Evolutionary conservation across 2,113 vertebrate species (phyloP).

Genomic region (Noctilio leporinus): DNA sequence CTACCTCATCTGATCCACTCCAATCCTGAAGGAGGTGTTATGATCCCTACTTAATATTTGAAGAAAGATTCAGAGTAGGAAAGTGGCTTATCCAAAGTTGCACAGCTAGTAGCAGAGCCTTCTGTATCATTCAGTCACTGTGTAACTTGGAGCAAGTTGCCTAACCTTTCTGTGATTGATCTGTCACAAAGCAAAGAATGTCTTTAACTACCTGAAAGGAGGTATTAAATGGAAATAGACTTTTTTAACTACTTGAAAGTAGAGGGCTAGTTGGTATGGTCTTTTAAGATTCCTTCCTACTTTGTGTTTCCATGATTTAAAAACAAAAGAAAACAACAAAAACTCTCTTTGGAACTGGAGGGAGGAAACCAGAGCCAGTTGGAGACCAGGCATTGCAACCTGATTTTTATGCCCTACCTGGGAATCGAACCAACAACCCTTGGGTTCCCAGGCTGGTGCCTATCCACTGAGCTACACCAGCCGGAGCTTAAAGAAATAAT

Average conservation of each 20-base stretch:
- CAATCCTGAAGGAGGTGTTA: neutral
- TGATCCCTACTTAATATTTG: neutral
- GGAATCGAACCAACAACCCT: too few relatives aligned
- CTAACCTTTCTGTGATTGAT: neutral
- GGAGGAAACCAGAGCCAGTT: neutral
- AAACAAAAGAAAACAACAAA: slow-evolving; percentile 46
- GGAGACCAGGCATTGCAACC: too few relatives aligned
- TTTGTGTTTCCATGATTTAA: slow-evolving; percentile 31
- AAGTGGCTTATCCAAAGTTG: too few relatives aligned
- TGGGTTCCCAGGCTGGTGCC: too few relatives aligned
- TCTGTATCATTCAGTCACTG: neutral
- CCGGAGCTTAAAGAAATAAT: neutral
- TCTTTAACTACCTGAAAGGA: neutral
- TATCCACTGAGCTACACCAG: too few relatives aligned
- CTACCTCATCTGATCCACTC: neutral
- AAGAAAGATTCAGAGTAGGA: neutral
- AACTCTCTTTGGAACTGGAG: neutral
- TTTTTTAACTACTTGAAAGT: neutral
- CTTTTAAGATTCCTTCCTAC: slow-evolving; percentile 30
- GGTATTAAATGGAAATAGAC: neutral
- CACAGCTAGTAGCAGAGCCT: neutral
- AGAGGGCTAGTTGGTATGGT: neutral
- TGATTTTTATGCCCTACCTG: too few relatives aligned
- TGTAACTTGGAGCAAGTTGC: neutral
- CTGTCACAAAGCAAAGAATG: neutral